Evolutionary conservation across 2,113 vertebrate species (phyloP).

Genomic region (Carassius carassius): DNA sequence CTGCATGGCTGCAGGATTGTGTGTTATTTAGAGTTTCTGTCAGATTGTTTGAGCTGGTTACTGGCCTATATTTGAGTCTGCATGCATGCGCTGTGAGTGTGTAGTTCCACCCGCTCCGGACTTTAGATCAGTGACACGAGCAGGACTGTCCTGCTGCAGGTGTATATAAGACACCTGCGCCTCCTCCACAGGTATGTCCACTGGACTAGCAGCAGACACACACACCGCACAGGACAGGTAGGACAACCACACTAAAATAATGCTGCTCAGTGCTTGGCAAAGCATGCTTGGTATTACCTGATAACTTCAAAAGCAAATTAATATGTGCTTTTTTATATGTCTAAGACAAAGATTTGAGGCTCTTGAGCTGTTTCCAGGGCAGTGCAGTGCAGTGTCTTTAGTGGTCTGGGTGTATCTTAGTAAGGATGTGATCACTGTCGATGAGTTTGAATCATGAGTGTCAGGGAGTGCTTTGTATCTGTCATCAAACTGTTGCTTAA

Average conservation of each 20-base stretch:
- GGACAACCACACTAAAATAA: not conserved
- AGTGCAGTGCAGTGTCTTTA: not conserved
- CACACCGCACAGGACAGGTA: not conserved
- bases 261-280: too few relatives aligned
- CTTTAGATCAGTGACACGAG: constrained; percentile 20
- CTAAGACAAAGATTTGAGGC: too few relatives aligned
- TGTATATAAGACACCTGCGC: constrained; percentile 17
- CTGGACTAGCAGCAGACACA: not conserved
- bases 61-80: not conserved
- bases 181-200: constrained; percentile 13
- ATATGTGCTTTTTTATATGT: not conserved
- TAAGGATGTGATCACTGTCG: not conserved
- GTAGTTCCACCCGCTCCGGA: not conserved
- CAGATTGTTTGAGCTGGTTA: not conserved
- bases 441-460: too few relatives aligned
- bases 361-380: too few relatives aligned
- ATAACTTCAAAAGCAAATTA: not conserved
- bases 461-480: not conserved
- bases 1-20: too few relatives aligned
- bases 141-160: not conserved
- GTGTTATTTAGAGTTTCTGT: too few relatives aligned
- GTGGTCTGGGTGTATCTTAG: not conserved
- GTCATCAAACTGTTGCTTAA: too few relatives aligned
- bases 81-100: too few relatives aligned
- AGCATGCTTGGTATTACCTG: too few relatives aligned